Evolutionary conservation across 1,140 invertebrate species (phyloP), one percentile per base, ranked within the genome.

Genomic region (Zaprionus gabonicus): DNA sequence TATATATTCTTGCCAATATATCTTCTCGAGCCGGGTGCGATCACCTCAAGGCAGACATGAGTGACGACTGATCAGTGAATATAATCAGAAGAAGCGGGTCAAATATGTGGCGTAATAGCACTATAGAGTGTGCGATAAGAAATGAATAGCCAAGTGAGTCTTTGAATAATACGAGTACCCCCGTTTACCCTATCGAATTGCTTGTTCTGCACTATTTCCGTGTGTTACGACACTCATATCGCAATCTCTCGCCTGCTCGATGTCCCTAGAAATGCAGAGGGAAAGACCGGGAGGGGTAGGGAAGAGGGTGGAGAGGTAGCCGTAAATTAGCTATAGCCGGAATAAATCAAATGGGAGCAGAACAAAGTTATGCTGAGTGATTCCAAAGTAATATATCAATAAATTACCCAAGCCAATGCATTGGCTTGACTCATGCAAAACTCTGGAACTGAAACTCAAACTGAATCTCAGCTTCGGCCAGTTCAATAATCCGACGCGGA

Each of bases 351-450:
- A 73, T 80, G 64, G 34, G 51, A 71, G 38, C 67, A 70, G 71
- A 74, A n/a, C 68, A 88, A 87, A 88, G 84, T 81, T 90, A 90
- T 90, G 85, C 85, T 90, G 86, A 90, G 85, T 90, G 86, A 90
- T 90, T 90, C 85, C 76, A 62, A 90, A 90, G 79, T 85, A 85
- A 85, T 88, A 90, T 76, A 90, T 90, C 85, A 90, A 90, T 90
- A 90, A 90, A 90, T 90, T 90, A 90, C 72, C 60, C 78, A 72
- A 63, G 78, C 55, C 58, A 68, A 38, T 68, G 41, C 27, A 68
- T 27, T 28, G 31, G 36, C 25, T 38, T 69, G 58, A 85, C 41
- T 46, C 41, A 46, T 84, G 78, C 79, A 78, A 82, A 83, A 70
- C 72, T 20, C 51, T n/a, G n/a, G 31, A 65, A 20, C 60, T 51